A percentile compares a stretch with the other conserved stretches of the same genome.
phyloP scores from a whole-genome alignment of 2,888 invertebrate genomes.

The Platycheirus albimanus region DNA sequence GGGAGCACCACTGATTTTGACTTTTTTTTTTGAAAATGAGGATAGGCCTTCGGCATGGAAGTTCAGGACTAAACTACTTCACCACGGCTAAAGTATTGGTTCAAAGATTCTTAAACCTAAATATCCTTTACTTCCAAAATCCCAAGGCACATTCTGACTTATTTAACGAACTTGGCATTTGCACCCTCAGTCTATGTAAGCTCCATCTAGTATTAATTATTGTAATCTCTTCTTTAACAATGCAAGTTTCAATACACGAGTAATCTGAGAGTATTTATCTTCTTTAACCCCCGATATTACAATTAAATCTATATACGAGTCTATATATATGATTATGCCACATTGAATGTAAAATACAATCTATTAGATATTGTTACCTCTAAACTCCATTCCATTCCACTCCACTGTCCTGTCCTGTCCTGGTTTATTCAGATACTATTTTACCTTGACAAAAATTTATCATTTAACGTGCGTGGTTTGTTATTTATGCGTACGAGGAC shows the following conservation, averaged over 20 bases:
- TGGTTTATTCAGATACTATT: not conserved
- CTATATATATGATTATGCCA: not conserved
- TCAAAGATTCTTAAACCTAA: too few species aligned
- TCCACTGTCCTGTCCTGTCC: too few species aligned
- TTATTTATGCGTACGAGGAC: slow-evolving; percentile 71
- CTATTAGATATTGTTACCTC: slow-evolving; percentile 12
- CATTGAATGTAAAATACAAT: slow-evolving; percentile 16
- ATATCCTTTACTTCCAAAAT: too few species aligned
- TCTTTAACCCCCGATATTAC: slow-evolving; percentile 16
- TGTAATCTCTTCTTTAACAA: not conserved
- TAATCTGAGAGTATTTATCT: not conserved
- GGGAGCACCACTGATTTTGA: too few species aligned
- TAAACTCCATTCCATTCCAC: not conserved
- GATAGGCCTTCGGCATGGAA: too few species aligned
- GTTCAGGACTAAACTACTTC: too few species aligned
- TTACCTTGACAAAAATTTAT: not conserved
- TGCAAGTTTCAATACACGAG: not conserved
- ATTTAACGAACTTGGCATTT: too few species aligned
- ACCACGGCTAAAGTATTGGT: too few species aligned
- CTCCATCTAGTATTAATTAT: not conserved
- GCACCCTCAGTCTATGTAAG: too few species aligned
- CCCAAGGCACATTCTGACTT: too few species aligned
- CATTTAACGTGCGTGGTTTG: slow-evolving; percentile 54
- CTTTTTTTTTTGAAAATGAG: too few species aligned
- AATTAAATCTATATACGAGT: slow-evolving; percentile 12